These are phyloP conservation scores for Hermodice carunculata DNA, from an alignment of 2,888 invertebrate species.

Conservation along the genomic window DNA sequence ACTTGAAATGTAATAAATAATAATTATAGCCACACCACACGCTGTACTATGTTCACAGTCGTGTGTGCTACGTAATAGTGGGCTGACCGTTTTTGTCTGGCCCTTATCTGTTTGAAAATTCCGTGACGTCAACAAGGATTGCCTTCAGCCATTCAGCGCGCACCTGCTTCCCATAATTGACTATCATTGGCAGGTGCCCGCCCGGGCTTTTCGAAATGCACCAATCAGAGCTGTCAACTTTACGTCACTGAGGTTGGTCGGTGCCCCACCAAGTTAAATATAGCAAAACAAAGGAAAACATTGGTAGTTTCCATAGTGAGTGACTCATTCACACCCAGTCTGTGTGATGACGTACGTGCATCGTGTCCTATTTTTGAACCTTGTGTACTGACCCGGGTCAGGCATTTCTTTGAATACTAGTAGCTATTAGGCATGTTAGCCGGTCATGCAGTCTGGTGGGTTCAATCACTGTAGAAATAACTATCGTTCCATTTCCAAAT, in stretches of 20 bases:
- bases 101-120: no score
- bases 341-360: no score
- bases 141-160: neutral
- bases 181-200: slow-evolving; percentile 6
- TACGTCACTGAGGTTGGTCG: neutral
- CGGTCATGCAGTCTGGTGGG: neutral
- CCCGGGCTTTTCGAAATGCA: slow-evolving; percentile 1
- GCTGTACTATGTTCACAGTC: no score
- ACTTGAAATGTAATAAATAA: no score
- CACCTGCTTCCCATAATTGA: neutral
- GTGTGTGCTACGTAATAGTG: no score
- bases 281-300: slow-evolving; percentile 6
- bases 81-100: no score
- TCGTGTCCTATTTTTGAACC: no score
- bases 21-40: no score
- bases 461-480: neutral
- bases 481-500: no score
- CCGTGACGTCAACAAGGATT: slow-evolving; percentile 6
- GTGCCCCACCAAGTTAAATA: slow-evolving; percentile 6
- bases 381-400: no score
- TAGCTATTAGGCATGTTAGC: neutral
- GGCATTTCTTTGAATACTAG: no score
- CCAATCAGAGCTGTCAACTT: slow-evolving; percentile 3
- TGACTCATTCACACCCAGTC: no score
- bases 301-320: neutral